Evolutionary conservation across 2,113 vertebrate species (phyloP).

Genomic region (Heteronetta atricapilla): DNA sequence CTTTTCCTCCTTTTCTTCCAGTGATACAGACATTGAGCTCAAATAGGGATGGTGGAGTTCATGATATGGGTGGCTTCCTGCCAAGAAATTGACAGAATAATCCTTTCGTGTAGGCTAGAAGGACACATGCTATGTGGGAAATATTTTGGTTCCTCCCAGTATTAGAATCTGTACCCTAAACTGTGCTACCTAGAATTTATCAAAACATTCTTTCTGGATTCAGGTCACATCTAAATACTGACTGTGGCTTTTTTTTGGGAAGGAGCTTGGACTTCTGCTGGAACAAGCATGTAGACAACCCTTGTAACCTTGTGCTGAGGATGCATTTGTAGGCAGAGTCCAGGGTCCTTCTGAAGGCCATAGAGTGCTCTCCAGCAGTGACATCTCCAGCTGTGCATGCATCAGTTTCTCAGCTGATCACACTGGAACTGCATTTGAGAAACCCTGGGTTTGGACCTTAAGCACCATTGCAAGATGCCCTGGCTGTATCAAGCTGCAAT

Average conservation of each 20-base stretch:
- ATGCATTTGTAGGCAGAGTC: not conserved
- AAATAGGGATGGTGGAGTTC: not conserved
- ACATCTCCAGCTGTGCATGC: not conserved
- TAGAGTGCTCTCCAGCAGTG: not conserved
- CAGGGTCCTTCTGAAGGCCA: not conserved
- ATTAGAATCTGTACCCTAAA: not conserved
- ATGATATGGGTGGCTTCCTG: not conserved
- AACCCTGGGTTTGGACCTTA: not conserved
- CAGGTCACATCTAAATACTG: not conserved
- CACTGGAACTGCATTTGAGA: not conserved
- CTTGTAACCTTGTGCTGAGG: not conserved
- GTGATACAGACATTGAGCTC: not conserved
- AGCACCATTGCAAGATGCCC: not conserved
- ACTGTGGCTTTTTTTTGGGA: not conserved
- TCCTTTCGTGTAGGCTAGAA: not conserved
- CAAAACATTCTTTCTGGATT: not conserved
- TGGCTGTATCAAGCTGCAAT: not conserved
- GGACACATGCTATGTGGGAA: not conserved
- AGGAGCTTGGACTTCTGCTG: not conserved
- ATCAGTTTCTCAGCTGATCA: not conserved
- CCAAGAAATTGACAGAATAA: not conserved
- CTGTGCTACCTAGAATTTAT: not conserved
- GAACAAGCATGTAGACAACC: not conserved
- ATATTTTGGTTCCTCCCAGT: not conserved
- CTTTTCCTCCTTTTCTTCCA: not conserved